These are phyloP conservation scores for Polyommatus icarus DNA, from an alignment of 2,888 invertebrate species.

Conservation along the genomic window DNA sequence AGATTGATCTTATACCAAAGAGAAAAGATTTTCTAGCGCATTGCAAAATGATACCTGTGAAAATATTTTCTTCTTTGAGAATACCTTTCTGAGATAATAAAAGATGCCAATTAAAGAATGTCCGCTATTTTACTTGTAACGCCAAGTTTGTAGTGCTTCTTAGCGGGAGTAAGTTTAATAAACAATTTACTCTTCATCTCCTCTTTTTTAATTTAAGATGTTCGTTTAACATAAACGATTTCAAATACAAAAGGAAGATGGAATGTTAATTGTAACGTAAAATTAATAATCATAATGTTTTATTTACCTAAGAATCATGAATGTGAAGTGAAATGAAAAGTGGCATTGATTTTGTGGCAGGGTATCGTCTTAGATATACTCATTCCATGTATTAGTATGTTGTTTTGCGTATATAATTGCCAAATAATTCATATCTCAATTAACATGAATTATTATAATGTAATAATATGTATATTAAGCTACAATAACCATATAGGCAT, in stretches of 20 bases:
- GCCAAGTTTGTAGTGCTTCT: background rate
- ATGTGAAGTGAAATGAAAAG: too few species aligned
- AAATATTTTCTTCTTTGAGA: constrained; percentile 12
- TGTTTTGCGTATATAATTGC: background rate
- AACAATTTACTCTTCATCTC: background rate
- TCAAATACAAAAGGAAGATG: background rate
- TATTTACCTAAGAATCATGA: background rate
- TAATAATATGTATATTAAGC: background rate
- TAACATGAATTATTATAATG: background rate
- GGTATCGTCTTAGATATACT: background rate
- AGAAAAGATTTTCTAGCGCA: constrained; percentile 19
- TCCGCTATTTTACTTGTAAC: constrained; percentile 1
- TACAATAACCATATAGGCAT: background rate
- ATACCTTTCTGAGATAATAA: constrained; percentile 6
- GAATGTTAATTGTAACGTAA: background rate
- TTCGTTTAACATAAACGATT: background rate
- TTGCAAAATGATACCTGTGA: constrained; percentile 1
- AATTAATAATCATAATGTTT: background rate
- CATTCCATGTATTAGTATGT: background rate
- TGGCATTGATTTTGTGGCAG: background rate
- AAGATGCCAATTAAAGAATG: constrained; percentile 7
- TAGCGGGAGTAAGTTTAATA: background rate
- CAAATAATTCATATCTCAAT: background rate
- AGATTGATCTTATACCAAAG: constrained; percentile 18
- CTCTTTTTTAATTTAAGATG: background rate